Conservation (phyloP, 2,113 vertebrate species). For the Ophthalmolycus amberensis region DNA sequence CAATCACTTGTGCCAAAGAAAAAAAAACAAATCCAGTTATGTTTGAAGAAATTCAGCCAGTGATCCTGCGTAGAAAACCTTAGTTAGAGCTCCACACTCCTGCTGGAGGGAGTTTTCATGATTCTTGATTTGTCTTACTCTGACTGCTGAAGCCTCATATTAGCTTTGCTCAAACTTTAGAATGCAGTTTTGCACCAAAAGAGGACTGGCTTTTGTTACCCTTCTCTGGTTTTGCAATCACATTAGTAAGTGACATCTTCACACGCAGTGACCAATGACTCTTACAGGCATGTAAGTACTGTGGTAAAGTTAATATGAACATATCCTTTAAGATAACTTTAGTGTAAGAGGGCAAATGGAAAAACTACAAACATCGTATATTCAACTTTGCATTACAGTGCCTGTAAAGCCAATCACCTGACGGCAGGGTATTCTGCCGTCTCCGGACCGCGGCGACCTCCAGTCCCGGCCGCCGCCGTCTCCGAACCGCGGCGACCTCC, state of each 20-base stretch:
- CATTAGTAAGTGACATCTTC: not conserved
- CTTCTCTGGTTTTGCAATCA: not conserved
- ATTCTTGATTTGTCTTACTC: not conserved
- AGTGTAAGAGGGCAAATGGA: not conserved
- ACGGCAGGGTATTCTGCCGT: no score
- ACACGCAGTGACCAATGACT: not conserved
- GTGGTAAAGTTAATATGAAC: not conserved
- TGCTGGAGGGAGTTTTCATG: not conserved
- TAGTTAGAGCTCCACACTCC: not conserved
- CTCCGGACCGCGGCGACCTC: no score
- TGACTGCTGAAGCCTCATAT: not conserved
- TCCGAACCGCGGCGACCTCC: no score
- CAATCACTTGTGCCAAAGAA: not conserved
- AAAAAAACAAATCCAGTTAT: not conserved
- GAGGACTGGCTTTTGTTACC: not conserved
- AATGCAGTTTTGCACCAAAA: not conserved
- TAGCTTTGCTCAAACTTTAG: not conserved
- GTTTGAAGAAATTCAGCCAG: not conserved
- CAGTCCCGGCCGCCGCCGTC: no score
- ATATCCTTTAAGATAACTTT: not conserved
- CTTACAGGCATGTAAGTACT: not conserved
- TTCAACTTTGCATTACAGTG: not conserved
- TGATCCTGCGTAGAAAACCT: not conserved
- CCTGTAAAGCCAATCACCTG: slow-evolving; percentile 1
- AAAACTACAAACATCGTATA: not conserved